phyloP scores from a whole-genome alignment of 2,797 vertebrate genomes.

The Geotrypetes seraphini region DNA sequence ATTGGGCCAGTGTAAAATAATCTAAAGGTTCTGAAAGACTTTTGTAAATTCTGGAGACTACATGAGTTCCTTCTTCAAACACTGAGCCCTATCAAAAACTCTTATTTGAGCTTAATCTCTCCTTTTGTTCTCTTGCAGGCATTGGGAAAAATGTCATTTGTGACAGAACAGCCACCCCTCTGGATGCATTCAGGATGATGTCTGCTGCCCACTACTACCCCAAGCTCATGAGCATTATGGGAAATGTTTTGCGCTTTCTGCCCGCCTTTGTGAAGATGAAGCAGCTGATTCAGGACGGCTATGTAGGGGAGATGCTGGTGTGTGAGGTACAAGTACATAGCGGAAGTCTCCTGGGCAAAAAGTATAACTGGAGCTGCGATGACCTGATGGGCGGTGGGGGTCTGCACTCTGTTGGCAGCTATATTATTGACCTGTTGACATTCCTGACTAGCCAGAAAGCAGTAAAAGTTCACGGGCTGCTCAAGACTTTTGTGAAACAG shows the following conservation, averaged over 20 bases:
- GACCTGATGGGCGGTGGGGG: constrained; percentile 95
- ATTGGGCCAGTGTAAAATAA: too few relatives aligned
- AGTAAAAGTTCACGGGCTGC: constrained; percentile 84
- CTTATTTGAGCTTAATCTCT: not conserved
- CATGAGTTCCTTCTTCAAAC: too few relatives aligned
- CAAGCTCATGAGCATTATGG: constrained; percentile 97
- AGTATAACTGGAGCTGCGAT: constrained; percentile 98
- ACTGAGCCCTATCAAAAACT: too few relatives aligned
- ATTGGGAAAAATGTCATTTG: constrained; percentile 98
- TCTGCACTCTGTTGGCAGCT: constrained; percentile 92
- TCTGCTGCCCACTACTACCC: constrained; percentile 97
- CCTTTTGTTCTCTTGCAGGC: constrained; percentile 47
- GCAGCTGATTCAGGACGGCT: constrained; percentile 89
- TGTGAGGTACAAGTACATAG: constrained; percentile 95
- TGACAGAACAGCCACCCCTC: constrained; percentile 86
- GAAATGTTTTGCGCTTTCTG: constrained; percentile 90
- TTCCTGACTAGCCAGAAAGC: constrained; percentile 90
- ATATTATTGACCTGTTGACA: constrained; percentile 93
- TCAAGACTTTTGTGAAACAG: constrained; percentile 96
- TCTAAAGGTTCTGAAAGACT: too few relatives aligned
- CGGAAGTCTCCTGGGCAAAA: constrained; percentile 90
- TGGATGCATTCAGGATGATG: constrained; percentile 97
- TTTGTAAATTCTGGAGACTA: too few relatives aligned
- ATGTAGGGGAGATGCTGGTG: constrained; percentile 84
- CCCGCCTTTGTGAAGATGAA: constrained; percentile 93